Percentiles rank a stretch among this genome's conserved stretches.
Evolutionary conservation across 2,113 vertebrate species (phyloP).

Genomic region (Apeltes quadracus): DNA sequence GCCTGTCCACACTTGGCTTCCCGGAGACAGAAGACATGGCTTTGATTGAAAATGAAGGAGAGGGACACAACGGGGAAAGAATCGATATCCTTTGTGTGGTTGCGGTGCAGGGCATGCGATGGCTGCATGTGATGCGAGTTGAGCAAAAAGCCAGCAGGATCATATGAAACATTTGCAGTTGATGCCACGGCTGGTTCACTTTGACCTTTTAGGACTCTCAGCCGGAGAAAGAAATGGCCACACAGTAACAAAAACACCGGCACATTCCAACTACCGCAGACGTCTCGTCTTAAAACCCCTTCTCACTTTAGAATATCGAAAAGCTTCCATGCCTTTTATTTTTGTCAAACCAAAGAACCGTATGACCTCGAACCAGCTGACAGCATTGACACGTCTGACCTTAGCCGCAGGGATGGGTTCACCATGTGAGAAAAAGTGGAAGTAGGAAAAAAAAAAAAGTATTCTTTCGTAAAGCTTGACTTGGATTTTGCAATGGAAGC

Average conservation of each 20-base stretch:
- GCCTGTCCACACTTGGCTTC: not conserved
- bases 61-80: not conserved
- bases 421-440: slow-evolving; percentile 13
- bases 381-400: slow-evolving; percentile 23
- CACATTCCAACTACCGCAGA: not conserved
- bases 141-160: slow-evolving; percentile 10
- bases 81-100: slow-evolving; percentile 21
- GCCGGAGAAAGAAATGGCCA: not conserved
- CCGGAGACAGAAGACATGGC: not conserved
- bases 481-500: not conserved
- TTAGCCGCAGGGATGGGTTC: not conserved
- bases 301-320: not conserved
- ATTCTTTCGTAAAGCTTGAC: not conserved
- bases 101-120: not conserved
- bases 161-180: slow-evolving; percentile 41
- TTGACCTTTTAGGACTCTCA: slow-evolving; percentile 15
- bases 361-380: slow-evolving; percentile 11
- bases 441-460: not conserved
- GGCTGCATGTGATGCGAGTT: slow-evolving; percentile 40
- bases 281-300: not conserved
- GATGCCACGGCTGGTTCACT: slow-evolving; percentile 13
- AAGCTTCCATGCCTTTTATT: not conserved
- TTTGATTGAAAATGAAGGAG: not conserved
- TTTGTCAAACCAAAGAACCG: slow-evolving; percentile 6
- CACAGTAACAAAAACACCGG: not conserved